Percentiles rank a stretch among this genome's conserved stretches.
phyloP scores from a whole-genome alignment of 2,888 invertebrate species.

The Euzetes globulus region DNA sequence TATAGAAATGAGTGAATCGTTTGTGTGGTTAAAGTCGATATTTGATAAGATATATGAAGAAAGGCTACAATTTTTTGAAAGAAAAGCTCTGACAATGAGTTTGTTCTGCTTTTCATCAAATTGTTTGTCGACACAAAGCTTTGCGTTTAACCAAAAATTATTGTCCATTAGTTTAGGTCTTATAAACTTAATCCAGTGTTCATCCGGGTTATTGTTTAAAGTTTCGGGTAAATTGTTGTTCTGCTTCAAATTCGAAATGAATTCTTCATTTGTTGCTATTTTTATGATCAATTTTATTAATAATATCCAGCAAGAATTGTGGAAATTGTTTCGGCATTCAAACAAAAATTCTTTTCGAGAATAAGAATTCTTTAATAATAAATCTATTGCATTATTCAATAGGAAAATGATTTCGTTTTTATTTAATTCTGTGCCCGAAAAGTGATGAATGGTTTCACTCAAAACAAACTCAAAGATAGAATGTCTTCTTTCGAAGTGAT shows the following conservation, averaged over 20 bases:
- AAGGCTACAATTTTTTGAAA: conserved; percentile 11
- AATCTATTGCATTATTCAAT: neutral
- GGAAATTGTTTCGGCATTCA: neutral
- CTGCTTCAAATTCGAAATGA: neutral
- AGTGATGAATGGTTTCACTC: conserved; percentile 17
- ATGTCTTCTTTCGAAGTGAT: neutral
- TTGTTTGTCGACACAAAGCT: conserved; percentile 7
- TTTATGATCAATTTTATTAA: conserved; percentile 1
- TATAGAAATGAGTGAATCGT: neutral
- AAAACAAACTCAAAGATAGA: neutral
- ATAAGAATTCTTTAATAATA: neutral
- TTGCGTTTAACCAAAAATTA: conserved; percentile 10
- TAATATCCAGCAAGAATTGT: conserved; percentile 14
- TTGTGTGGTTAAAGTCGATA: neutral
- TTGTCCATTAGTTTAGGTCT: conserved; percentile 12
- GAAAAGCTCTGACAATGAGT: neutral
- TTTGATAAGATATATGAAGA: neutral
- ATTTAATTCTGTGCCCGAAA: neutral
- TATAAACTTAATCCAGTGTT: conserved; percentile 7
- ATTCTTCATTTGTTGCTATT: neutral
- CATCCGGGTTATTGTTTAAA: neutral
- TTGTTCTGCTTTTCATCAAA: neutral
- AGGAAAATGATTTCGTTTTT: neutral
- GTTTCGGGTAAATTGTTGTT: conserved; percentile 9
- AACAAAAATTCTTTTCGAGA: neutral